phyloP scores from a whole-genome alignment of 2,888 invertebrate species.

The Timandra comae region DNA sequence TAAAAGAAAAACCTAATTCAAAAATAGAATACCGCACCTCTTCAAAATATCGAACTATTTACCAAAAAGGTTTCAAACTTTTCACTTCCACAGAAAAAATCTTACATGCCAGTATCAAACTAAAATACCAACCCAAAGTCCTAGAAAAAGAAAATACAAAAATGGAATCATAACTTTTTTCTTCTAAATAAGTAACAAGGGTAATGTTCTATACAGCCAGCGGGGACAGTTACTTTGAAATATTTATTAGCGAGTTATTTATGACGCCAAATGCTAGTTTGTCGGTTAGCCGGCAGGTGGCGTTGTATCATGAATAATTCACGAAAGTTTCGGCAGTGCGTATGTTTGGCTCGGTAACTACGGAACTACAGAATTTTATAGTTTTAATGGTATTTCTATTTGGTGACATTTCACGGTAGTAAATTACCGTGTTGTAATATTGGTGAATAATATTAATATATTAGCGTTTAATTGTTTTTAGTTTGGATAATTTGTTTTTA shows the following conservation, averaged over 20 bases:
- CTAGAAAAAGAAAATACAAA: too few relatives aligned
- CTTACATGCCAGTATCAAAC: too few relatives aligned
- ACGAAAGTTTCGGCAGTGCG: conserved; percentile 23
- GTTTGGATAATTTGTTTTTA: too few relatives aligned
- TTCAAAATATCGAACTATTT: too few relatives aligned
- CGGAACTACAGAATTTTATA: conserved; percentile 6
- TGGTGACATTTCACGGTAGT: conserved; percentile 29
- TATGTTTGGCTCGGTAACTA: conserved; percentile 24
- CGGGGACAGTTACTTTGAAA: conserved; percentile 20
- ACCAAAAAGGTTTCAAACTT: too few relatives aligned
- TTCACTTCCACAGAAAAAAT: too few relatives aligned
- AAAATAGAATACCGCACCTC: too few relatives aligned
- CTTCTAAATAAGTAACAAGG: conserved; percentile 2
- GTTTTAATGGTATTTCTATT: conserved; percentile 33
- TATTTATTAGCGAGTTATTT: conserved; percentile 33
- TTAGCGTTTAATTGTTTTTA: conserved; percentile 7
- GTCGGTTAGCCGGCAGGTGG: conserved; percentile 55
- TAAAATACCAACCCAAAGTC: too few relatives aligned
- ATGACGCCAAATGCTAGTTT: conserved; percentile 41
- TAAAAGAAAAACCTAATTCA: too few relatives aligned
- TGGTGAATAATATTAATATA: conserved; percentile 22
- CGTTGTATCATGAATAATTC: conserved; percentile 50
- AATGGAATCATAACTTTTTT: too few relatives aligned
- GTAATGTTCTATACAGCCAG: conserved; percentile 11
- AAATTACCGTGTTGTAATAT: conserved; percentile 11